Base-by-base conservation (phyloP, 2,113 vertebrate genomes). In the Pedionomus torquatus region DNA sequence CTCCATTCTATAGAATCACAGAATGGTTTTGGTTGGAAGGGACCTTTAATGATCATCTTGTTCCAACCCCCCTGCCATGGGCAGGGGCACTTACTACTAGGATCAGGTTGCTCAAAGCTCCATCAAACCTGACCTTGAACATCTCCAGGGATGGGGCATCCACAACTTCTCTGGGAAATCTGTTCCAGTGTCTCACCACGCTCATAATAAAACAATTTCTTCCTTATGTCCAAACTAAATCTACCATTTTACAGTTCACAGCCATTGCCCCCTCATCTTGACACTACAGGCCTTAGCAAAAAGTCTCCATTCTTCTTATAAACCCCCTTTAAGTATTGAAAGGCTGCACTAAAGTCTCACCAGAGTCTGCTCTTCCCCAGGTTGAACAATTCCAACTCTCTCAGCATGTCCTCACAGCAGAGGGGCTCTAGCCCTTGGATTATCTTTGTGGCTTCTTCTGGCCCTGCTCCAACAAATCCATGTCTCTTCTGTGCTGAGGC, bases 381-480 rank as follows among this genome's bases (percentile, higher is more conserved):
- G 46, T 17, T 83, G 23, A 75, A 48, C 23, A 11, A 4, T 8
- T 10, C 23, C 41, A 39, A 0, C 8, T 74, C 24, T 23, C 35
- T 30, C 63, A 83, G 30, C 37, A 51, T 3, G 0, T 13, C 13
- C 3, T 13, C n/a, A 30, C 0, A 28, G 28, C 5, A 46, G 49
- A 83, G 24, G 2, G 7, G 15, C 3, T 83, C 13, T 81, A 79
- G 4, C 41, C 15, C 15, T 37, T 19, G 0, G 7, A 30, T 0
- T 8, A 46, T 13, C 13, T n/a, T 6, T 1, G 17, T n/a, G 33
- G 4, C n/a, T 39, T 61, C n/a, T n/a, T 61, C 72, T 31, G 51
- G 14, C 17, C 31, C 19, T 0, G 1, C 15, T 72, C 15, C 43
- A 69, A 2, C 1, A 60, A 17, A 1, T 72, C 39, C 24, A 1